Conservation (phyloP, 2,888 invertebrate species). For the Adela reaumurella region DNA sequence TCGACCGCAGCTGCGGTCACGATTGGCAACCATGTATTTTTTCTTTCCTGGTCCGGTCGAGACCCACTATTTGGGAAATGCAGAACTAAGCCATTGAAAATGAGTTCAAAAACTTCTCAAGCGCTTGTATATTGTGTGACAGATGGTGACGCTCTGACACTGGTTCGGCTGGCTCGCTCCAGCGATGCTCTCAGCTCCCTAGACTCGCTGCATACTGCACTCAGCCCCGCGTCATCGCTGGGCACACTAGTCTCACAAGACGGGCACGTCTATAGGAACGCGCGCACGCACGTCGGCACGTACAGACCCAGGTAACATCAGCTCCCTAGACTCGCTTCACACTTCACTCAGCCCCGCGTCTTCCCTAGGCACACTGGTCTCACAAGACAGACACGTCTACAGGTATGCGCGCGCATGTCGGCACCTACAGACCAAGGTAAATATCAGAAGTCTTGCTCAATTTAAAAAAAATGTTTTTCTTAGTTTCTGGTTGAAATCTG, state of each 20-base stretch:
- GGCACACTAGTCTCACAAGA: slow-evolving; percentile 53
- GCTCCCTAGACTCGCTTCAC: slow-evolving; percentile 26
- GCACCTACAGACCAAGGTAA: slow-evolving; percentile 22
- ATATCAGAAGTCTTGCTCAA: slow-evolving; percentile 9
- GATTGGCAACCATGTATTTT: no score
- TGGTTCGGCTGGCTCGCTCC: slow-evolving; percentile 5
- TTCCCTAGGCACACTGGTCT: slow-evolving; percentile 54
- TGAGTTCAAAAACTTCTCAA: no score
- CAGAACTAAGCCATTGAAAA: no score
- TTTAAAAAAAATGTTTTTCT: slow-evolving; percentile 10
- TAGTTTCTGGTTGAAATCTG: no score
- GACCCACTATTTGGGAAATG: no score
- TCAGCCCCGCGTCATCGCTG: slow-evolving; percentile 42
- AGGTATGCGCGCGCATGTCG: slow-evolving; percentile 43
- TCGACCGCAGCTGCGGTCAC: no score
- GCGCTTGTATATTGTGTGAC: no score
- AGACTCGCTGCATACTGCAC: slow-evolving; percentile 27
- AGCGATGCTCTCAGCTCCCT: slow-evolving; percentile 20
- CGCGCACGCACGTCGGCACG: slow-evolving; percentile 26
- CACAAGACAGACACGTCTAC: slow-evolving; percentile 50
- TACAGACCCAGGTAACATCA: no score
- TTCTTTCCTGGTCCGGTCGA: no score
- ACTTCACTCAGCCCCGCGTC: slow-evolving; percentile 35
- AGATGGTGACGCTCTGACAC: slow-evolving; percentile 22
- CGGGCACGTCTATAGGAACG: slow-evolving; percentile 51